phyloP scores from a whole-genome alignment of 2,113 vertebrate genomes.

The Pseudorectes ferrugineus region DNA sequence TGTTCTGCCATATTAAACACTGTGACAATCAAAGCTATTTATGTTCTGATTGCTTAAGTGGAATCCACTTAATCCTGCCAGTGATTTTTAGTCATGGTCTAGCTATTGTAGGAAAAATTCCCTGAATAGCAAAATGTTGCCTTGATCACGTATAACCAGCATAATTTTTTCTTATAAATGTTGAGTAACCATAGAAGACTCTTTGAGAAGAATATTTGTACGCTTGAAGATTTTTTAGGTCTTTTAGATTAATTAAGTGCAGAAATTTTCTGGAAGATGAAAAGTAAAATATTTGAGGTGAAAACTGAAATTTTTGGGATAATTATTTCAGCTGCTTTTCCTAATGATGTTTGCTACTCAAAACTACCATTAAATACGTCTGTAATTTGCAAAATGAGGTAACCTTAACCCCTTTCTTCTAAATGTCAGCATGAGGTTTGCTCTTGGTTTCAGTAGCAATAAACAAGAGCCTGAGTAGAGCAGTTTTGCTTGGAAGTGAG shows the following conservation, averaged over 20 bases:
- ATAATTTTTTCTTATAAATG: not conserved
- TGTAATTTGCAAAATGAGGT: not conserved
- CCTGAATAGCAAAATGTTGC: not conserved
- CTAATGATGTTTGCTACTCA: not conserved
- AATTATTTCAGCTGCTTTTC: not conserved
- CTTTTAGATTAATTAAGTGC: not conserved
- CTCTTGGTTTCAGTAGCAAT: not conserved
- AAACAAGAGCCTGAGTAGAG: not conserved
- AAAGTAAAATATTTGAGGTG: not conserved
- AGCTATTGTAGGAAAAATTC: not conserved
- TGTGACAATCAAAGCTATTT: not conserved
- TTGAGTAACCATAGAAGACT: not conserved
- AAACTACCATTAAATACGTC: not conserved
- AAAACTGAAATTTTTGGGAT: not conserved
- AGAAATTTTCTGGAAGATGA: not conserved
- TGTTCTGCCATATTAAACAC: not conserved
- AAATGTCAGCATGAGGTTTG: not conserved
- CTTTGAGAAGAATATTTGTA: not conserved
- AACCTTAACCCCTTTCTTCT: not conserved
- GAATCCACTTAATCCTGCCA: not conserved
- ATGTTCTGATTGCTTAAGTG: not conserved
- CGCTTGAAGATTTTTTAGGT: not conserved
- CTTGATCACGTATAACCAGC: not conserved
- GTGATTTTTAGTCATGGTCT: not conserved
- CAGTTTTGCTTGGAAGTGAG: not conserved